A percentile compares a stretch with the other conserved stretches of the same genome.
Evolutionary conservation across 2,888 invertebrate genomes (phyloP).

Genomic region (Tetropium fuscum): DNA sequence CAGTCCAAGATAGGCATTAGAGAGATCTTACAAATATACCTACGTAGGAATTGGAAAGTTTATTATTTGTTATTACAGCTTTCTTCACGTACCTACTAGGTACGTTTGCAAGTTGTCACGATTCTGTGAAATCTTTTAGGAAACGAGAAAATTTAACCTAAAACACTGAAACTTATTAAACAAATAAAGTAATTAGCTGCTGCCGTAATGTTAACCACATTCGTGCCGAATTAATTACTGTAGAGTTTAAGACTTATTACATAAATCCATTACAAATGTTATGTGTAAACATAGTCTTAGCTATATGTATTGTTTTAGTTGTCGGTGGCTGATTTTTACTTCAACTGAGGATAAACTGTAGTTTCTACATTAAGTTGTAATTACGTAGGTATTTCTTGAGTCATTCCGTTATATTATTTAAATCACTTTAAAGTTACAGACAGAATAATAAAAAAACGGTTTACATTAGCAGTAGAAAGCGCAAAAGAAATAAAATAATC

Average conservation of each 20-base stretch:
- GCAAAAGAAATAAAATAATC: too few relatives aligned
- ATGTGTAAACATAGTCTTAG: conserved; percentile 5
- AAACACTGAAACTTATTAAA: background rate
- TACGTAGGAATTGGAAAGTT: too few relatives aligned
- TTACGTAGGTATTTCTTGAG: background rate
- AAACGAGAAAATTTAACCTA: background rate
- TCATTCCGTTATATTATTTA: background rate
- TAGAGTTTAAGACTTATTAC: conserved; percentile 4
- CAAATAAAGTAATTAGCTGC: conserved; percentile 6
- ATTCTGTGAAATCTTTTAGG: background rate
- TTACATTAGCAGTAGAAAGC: too few relatives aligned
- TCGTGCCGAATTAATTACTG: conserved; percentile 5
- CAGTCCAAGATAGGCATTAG: too few relatives aligned
- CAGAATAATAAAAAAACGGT: too few relatives aligned
- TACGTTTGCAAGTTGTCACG: background rate
- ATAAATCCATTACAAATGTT: conserved; percentile 13
- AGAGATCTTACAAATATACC: too few relatives aligned
- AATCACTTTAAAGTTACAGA: too few relatives aligned
- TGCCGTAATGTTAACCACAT: conserved; percentile 12
- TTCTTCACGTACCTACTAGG: too few relatives aligned
- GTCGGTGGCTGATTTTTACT: conserved; percentile 8
- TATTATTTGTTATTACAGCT: too few relatives aligned
- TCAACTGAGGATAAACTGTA: background rate
- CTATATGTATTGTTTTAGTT: conserved; percentile 11
- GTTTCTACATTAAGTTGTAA: background rate